These are phyloP conservation scores for Sericinus montela DNA, from an alignment of 2,888 invertebrate species.

Conservation along the genomic window DNA sequence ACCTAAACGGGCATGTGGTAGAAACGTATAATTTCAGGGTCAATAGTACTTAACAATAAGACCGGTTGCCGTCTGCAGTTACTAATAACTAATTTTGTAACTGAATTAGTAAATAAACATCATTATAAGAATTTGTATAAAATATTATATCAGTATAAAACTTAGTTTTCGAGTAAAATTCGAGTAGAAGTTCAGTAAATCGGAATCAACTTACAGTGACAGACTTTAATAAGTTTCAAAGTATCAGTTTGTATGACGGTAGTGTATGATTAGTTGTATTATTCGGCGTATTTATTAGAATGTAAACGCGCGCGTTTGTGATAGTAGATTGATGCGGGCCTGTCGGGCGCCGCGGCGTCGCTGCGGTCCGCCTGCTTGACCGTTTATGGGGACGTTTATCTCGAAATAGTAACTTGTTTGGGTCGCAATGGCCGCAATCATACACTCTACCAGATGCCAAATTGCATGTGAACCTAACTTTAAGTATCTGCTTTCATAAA, in stretches of 20 bases:
- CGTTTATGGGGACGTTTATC: slow-evolving; percentile 75
- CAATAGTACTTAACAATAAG: not conserved
- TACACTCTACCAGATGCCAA: slow-evolving; percentile 58
- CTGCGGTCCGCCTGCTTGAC: slow-evolving; percentile 44
- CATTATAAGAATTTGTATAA: too few relatives aligned
- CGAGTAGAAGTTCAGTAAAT: too few relatives aligned
- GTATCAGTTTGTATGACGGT: too few relatives aligned
- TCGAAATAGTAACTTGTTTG: slow-evolving; percentile 76
- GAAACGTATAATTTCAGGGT: slow-evolving; percentile 16
- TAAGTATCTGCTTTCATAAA: too few relatives aligned
- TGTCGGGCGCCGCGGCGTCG: slow-evolving; percentile 33
- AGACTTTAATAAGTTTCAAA: too few relatives aligned
- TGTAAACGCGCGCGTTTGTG: slow-evolving; percentile 38
- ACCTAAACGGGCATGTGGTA: slow-evolving; percentile 9
- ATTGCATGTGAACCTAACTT: slow-evolving; percentile 30
- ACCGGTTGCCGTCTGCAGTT: not conserved
- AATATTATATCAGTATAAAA: too few relatives aligned
- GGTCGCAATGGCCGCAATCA: slow-evolving; percentile 66
- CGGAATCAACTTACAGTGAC: too few relatives aligned
- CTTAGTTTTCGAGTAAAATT: too few relatives aligned
- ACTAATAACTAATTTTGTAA: too few relatives aligned
- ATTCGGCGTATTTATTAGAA: slow-evolving; percentile 52
- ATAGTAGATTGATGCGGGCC: slow-evolving; percentile 28
- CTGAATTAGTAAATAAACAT: too few relatives aligned
- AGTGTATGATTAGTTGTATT: not conserved